Conservation (phyloP, 2,113 vertebrate species). For the Rana temporaria region DNA sequence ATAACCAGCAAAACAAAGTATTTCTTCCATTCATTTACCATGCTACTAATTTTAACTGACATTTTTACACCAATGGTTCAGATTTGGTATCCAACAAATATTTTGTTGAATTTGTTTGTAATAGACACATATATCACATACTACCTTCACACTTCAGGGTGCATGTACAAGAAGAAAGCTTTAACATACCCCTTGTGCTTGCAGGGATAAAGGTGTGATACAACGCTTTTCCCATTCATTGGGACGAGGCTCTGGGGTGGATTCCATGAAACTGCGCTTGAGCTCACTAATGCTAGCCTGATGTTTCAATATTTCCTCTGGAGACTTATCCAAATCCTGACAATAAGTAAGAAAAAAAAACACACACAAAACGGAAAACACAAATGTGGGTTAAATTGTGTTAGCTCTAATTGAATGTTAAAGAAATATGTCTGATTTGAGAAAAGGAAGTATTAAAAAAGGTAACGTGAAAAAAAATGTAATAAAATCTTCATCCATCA, state of each 20-base stretch:
- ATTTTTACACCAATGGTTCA: too few species aligned
- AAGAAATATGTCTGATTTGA: conserved; percentile 43
- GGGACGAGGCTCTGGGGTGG: conserved; percentile 92
- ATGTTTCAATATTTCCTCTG: conserved; percentile 98
- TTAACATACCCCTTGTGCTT: conserved; percentile 93
- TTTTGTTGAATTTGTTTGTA: too few species aligned
- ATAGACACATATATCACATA: too few species aligned
- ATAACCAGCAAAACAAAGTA: too few species aligned
- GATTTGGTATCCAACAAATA: too few species aligned
- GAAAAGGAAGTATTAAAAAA: too few species aligned
- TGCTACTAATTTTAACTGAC: too few species aligned
- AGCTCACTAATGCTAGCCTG: conserved; percentile 99
- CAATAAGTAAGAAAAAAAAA: conserved; percentile 70
- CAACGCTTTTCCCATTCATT: conserved; percentile 98
- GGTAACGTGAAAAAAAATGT: too few species aligned
- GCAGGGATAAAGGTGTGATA: conserved; percentile 87
- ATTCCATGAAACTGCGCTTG: conserved; percentile 99
- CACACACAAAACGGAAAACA: conserved; percentile 57
- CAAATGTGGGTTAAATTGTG: conserved; percentile 61
- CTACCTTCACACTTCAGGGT: background rate
- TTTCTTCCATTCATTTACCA: too few species aligned
- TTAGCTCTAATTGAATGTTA: background rate
- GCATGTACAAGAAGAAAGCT: conserved; percentile 58
- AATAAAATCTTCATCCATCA: too few species aligned
- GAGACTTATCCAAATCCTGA: conserved; percentile 98